Evolutionary conservation across 1,140 invertebrate genomes (phyloP), one percentile per base, ranked within the genome.

Genomic region (Capitella teleta): DNA sequence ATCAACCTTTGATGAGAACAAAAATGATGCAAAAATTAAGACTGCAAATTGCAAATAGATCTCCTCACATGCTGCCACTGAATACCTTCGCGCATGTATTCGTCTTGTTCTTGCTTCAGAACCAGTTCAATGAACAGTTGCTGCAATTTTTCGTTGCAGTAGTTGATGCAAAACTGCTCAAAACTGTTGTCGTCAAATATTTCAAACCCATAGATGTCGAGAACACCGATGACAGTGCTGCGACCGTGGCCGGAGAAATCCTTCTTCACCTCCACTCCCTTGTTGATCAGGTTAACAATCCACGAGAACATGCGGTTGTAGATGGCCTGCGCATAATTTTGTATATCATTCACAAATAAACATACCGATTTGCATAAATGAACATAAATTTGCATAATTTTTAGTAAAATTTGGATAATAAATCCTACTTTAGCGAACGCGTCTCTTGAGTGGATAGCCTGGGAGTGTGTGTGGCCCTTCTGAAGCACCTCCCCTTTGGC

Each of bases 141-240:
- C 65, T 96, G 92, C 23, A 95, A 75, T 70, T 96, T 95, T 74
- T 96, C 91, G 69, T 95, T 96, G 60, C 91, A 95, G 73, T 95
- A 95, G 68, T 95, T 95, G 60, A 96, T 96, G 66, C 90, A 94
- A 68, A 93, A 89, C 71, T 95, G 90, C 70, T 95, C 90, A 74
- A 95, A 94, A 61, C 89, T 90, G 68, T 96, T 95, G 5, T 79
- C 79, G 49, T 95, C 87, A 71, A 96, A 94, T 53, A 96, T 92
- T 77, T 97, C 92, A 74, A 97, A 96, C 14, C 93, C 93, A 67
- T 96, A 96, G 63, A 96, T 97, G 63, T 97, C 92, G 23, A 97
- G 74, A 2, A 97, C 91, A 18, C 92, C 91, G 57, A 97, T 96
- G 0, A 91, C 81, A 28, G 79, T 77, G 55, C 55, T 62, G 55